Base-by-base conservation (phyloP, 2,113 vertebrate species). In the Hyaena hyaena region DNA sequence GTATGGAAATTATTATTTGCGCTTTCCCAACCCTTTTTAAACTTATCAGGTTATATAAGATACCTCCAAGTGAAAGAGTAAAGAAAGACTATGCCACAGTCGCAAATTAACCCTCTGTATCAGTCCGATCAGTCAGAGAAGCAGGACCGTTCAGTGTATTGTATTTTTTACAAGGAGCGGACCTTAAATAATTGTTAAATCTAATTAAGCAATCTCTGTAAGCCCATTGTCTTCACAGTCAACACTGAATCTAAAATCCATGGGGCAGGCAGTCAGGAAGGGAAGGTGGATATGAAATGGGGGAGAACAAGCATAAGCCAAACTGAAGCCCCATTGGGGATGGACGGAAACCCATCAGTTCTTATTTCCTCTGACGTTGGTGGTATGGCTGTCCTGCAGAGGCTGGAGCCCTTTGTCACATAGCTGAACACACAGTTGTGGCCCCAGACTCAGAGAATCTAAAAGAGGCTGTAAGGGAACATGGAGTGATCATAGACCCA, bases 1-100 rank as follows among this genome's bases (percentile, higher is more conserved):
- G 61, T 93, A 83, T 39, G 58, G 53, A 83, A 76, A 63, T 80
- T 66, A 55, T 43, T 80, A 81, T 90, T 85, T 89, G 45, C 93
- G 71, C 76, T 81, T 86, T 71, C 48, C 15, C 61, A 74, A 63
- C 35, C 4, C 3, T 23, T 50, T 91, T 39, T 66, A 73, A 61
- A 53, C 55, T 82, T 68, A 65, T 0, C 10, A 14, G 58, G 58
- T 61, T 68, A 82, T 43, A 39, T 80, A 95, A 80, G 71, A 74
- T 28, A 86, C 48, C 28, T n/a, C 4, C 39, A 76, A 53, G 61
- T 76, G 21, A 68, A 68, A 87, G 9, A 39, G 31, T 48, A n/a
- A 76, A 24, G 35, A 79, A 35, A 63, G 12, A 19, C 74, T 45
- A 3, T 83, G 23, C 15, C 53, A 66, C 58, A 24, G 26, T 23